phyloP scores from a whole-genome alignment of 2,888 invertebrate genomes.

The Nemapogon koenigi region DNA sequence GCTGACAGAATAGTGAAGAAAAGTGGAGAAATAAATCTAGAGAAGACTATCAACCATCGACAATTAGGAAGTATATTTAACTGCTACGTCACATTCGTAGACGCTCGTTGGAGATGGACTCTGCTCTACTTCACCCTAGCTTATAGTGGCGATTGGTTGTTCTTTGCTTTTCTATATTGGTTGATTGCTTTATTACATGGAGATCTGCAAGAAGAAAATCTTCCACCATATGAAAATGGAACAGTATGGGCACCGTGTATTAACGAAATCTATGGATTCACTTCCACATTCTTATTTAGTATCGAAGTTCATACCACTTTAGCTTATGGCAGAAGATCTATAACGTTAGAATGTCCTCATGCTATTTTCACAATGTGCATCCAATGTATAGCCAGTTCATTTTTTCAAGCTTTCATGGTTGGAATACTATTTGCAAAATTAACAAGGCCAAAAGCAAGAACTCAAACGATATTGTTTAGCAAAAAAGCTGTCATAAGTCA shows the following conservation, averaged over 20 bases:
- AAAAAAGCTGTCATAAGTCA: constrained; percentile 87
- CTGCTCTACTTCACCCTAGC: constrained; percentile 83
- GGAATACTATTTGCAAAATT: constrained; percentile 96
- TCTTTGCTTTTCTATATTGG: constrained; percentile 92
- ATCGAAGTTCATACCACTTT: constrained; percentile 97
- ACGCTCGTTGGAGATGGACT: constrained; percentile 93
- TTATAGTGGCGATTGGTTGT: constrained; percentile 86
- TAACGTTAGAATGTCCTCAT: constrained; percentile 92
- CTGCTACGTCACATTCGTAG: constrained; percentile 83
- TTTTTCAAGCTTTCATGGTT: constrained; percentile 82
- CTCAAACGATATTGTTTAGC: constrained; percentile 93
- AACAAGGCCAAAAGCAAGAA: constrained; percentile 91
- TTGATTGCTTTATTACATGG: constrained; percentile 88
- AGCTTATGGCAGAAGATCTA: constrained; percentile 83
- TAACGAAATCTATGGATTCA: constrained; percentile 84
- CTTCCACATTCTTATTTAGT: constrained; percentile 93
- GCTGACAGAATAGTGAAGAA: constrained; percentile 74
- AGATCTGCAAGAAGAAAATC: constrained; percentile 75
- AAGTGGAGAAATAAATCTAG: constrained; percentile 88
- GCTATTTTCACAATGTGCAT: constrained; percentile 94
- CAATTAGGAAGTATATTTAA: constrained; percentile 72
- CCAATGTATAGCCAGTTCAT: constrained; percentile 92
- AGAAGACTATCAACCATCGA: constrained; percentile 69
- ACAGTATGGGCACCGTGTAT: constrained; percentile 85
- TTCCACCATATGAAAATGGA: constrained; percentile 63